A percentile compares a stretch with the other conserved stretches of the same genome.
phyloP scores from a whole-genome alignment of 2,797 vertebrate species.

The Chelon auratus region DNA sequence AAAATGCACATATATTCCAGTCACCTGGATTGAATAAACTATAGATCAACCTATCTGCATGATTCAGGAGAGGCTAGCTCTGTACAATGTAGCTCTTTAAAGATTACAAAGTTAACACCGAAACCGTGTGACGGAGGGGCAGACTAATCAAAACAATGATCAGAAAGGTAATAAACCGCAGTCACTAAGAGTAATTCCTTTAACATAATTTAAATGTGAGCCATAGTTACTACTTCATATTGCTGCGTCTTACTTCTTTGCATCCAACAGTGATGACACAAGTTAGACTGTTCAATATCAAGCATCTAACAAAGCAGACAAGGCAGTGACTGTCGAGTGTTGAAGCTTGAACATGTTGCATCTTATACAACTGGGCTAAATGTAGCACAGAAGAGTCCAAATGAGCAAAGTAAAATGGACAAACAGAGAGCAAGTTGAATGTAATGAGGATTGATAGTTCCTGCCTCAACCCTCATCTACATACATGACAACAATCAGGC shows the following conservation, averaged over 20 bases:
- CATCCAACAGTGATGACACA: background rate
- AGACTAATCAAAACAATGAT: background rate
- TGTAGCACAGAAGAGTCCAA: conserved; percentile 40
- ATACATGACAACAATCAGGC: conserved; percentile 58
- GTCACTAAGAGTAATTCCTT: background rate
- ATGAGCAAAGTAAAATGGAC: conserved; percentile 39
- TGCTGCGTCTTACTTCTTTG: too few relatives aligned
- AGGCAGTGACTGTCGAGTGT: background rate
- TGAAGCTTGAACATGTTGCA: conserved; percentile 1
- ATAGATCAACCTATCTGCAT: too few relatives aligned
- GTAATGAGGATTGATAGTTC: conserved; percentile 42
- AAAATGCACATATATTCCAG: too few relatives aligned
- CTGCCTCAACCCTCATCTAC: conserved; percentile 63
- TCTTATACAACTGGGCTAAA: conserved; percentile 55
- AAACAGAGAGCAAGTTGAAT: conserved; percentile 38
- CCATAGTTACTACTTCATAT: background rate
- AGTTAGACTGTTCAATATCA: background rate
- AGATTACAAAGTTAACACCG: background rate
- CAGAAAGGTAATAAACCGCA: background rate
- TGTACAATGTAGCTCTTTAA: background rate
- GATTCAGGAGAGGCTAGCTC: too few relatives aligned
- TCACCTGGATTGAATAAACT: too few relatives aligned
- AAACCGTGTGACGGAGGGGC: background rate
- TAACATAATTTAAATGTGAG: background rate
- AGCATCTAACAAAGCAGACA: conserved; percentile 5